These are phyloP conservation scores for Enoplolaimus lenunculus DNA, from an alignment of 2,888 invertebrate species.

Conservation along the genomic window DNA sequence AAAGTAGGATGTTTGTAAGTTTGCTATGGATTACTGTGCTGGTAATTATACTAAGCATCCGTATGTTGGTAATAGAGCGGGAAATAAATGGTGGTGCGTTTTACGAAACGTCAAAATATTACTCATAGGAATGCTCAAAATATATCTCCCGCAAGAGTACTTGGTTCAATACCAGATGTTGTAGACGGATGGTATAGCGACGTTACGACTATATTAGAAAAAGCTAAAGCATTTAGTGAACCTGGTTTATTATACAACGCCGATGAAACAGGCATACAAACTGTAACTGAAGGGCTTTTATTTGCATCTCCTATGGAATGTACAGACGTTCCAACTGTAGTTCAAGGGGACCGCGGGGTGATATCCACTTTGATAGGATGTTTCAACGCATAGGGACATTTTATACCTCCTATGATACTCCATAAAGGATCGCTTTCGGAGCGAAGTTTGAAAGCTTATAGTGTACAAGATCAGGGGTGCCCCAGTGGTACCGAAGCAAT, in stretches of 20 bases:
- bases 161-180: neutral
- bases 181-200: neutral
- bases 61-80: no score
- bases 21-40: no score
- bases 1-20: no score
- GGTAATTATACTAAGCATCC: no score
- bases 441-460: neutral
- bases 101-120: no score
- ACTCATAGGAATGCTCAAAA: neutral
- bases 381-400: neutral
- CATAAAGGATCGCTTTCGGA: neutral
- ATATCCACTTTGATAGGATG: neutral
- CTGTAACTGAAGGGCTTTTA: neutral
- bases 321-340: neutral
- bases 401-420: neutral
- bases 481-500: neutral
- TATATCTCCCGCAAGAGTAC: neutral
- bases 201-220: neutral
- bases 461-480: neutral
- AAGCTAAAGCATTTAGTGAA: neutral
- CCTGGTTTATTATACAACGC: neutral
- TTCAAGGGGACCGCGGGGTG: neutral
- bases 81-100: no score
- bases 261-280: neutral
- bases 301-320: neutral